phyloP scores from a whole-genome alignment of 23 tunicate species.

The Pegea sp. region DNA sequence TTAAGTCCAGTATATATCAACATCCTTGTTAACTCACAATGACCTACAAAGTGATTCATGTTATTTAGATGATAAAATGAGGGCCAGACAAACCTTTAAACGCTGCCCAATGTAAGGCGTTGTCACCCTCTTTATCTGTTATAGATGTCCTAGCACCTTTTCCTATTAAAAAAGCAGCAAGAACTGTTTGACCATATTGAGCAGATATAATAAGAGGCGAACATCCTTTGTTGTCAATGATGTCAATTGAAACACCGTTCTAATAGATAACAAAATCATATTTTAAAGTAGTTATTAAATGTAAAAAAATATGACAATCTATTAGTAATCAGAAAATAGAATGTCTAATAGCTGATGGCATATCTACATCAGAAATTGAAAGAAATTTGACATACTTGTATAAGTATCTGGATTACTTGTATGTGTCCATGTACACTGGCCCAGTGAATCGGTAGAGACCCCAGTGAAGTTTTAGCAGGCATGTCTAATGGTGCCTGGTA shows the following conservation, averaged over 20 bases:
- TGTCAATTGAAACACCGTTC: conserved; percentile 93
- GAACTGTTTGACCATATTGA: conserved; percentile 90
- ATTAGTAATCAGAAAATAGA: too few relatives aligned
- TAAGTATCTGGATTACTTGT: conserved; percentile 43
- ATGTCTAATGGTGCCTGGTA: conserved; percentile 81
- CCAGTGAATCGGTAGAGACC: conserved; percentile 97
- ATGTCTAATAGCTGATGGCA: too few relatives aligned
- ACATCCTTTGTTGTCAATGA: conserved; percentile 96
- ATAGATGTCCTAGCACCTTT: conserved; percentile 74
- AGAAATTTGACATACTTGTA: conserved; percentile 74
- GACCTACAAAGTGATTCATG: conserved; percentile 50
- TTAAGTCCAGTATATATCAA: conserved; percentile 94
- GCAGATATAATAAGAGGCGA: conserved; percentile 94
- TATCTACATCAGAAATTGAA: too few relatives aligned
- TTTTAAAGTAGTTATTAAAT: too few relatives aligned
- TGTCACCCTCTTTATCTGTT: conserved; percentile 98
- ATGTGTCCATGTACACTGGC: conserved; percentile 97
- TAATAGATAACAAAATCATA: too few relatives aligned
- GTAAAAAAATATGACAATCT: too few relatives aligned
- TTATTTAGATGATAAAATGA: too few relatives aligned
- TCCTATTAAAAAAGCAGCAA: conserved; percentile 92
- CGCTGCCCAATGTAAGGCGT: conserved; percentile 98
- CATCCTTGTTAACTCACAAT: conserved; percentile 86
- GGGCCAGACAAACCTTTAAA: conserved; percentile 53
- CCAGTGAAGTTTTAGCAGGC: conserved; percentile 71